Percentiles rank a stretch among this genome's conserved stretches.
Evolutionary conservation across 2,113 vertebrate genomes (phyloP).

Genomic region (Mesembrinibis cayennensis): DNA sequence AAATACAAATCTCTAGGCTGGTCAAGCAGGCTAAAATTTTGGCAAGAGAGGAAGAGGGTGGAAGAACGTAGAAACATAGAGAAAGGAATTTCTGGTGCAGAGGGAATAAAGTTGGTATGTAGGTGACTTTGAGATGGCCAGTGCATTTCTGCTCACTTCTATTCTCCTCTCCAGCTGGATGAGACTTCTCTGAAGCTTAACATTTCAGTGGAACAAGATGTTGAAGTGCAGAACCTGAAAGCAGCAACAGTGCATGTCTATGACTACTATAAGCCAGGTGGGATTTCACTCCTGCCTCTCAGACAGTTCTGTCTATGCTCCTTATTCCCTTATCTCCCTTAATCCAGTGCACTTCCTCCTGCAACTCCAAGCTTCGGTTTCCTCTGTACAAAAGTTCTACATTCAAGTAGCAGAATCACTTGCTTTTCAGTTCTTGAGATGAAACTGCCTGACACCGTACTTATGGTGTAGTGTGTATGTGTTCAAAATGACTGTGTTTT

Average conservation of each 20-base stretch:
- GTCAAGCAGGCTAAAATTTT: background rate
- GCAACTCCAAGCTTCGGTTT: background rate
- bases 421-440: background rate
- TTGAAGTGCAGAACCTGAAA: constrained; percentile 50
- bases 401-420: background rate
- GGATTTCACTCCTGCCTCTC: background rate
- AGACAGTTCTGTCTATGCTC: background rate
- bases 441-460: background rate
- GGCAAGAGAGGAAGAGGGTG: background rate
- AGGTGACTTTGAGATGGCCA: background rate
- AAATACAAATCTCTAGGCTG: background rate
- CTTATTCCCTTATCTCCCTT: background rate
- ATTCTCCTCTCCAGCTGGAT: constrained; percentile 3
- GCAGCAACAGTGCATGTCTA: constrained; percentile 17
- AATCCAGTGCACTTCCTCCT: background rate
- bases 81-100: background rate
- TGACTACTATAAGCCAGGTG: constrained; percentile 55
- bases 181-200: background rate
- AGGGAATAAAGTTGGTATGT: background rate
- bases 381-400: background rate
- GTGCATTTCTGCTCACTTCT: background rate
- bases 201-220: constrained; percentile 46
- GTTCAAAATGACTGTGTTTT: background rate
- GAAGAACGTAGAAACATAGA: background rate
- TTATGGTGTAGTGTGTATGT: background rate